Conservation (phyloP, 1,140 invertebrate genomes). For the Thereuonema tuberculata region DNA sequence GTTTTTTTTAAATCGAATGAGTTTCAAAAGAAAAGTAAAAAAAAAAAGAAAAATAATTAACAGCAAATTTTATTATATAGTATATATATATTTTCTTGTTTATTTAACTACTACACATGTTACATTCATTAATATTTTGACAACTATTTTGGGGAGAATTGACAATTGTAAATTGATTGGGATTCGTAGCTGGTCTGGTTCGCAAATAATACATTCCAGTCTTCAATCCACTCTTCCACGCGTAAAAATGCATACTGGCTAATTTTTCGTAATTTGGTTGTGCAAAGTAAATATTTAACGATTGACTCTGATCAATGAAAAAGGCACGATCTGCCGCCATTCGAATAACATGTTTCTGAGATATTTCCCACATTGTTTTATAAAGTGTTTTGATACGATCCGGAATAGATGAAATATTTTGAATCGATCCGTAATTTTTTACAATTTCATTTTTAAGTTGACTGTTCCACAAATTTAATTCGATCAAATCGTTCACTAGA, state of each 20-base stretch:
- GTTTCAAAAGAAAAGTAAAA: no score
- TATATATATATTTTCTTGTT: no score
- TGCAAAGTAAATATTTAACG: conserved; percentile 41
- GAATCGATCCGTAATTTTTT: conserved; percentile 36
- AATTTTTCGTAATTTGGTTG: conserved; percentile 38
- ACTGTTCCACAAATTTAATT: conserved; percentile 24
- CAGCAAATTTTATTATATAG: no score
- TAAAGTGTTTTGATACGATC: conserved; percentile 70
- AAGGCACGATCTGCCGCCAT: conserved; percentile 43
- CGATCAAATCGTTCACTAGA: background rate
- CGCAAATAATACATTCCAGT: conserved; percentile 6
- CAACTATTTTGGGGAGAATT: no score
- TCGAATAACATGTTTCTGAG: conserved; percentile 37
- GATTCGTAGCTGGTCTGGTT: background rate
- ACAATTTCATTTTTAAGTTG: conserved; percentile 39
- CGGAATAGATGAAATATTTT: conserved; percentile 38
- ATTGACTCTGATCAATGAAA: conserved; percentile 42
- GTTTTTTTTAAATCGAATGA: no score
- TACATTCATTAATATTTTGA: no score
- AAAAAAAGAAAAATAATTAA: background rate
- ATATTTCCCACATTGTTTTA: conserved; percentile 73
- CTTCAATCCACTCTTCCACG: conserved; percentile 28
- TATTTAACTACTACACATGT: no score
- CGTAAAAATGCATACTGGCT: conserved; percentile 44
- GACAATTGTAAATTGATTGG: background rate